phyloP scores from a whole-genome alignment of 2,113 vertebrate species.

The Myxocyprinus asiaticus region DNA sequence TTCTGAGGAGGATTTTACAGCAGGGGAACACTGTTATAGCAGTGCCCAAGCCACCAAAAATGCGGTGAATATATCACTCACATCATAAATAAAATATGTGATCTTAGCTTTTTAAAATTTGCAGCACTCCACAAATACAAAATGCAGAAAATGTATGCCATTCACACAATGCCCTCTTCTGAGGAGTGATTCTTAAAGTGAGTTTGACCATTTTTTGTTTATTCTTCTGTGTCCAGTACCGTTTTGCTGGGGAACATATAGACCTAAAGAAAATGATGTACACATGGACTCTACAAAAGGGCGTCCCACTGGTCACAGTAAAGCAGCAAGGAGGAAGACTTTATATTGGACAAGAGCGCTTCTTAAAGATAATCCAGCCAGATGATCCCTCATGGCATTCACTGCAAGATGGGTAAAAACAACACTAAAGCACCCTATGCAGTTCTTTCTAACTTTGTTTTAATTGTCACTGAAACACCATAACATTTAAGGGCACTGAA shows the following conservation, averaged over 20 bases:
- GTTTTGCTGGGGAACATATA: slow-evolving; percentile 72
- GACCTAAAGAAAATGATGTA: slow-evolving; percentile 77
- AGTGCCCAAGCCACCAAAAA: slow-evolving; percentile 71
- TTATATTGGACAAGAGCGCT: slow-evolving; percentile 70
- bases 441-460: too few species aligned
- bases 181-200: background rate
- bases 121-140: too few species aligned
- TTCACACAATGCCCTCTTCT: background rate
- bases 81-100: background rate
- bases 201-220: background rate
- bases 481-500: too few species aligned
- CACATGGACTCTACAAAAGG: slow-evolving; percentile 78
- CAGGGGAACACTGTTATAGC: slow-evolving; percentile 74
- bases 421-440: too few species aligned
- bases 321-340: slow-evolving; percentile 62
- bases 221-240: slow-evolving; percentile 60
- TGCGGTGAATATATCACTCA: slow-evolving; percentile 63
- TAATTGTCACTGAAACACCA: too few species aligned
- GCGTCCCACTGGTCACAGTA: slow-evolving; percentile 72
- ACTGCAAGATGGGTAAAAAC: slow-evolving; percentile 68
- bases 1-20: slow-evolving; percentile 76
- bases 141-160: too few species aligned
- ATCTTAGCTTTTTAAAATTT: too few species aligned
- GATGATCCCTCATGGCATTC: slow-evolving; percentile 69
- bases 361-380: slow-evolving; percentile 71